These are phyloP conservation scores for Ceyx erithaca DNA, from an alignment of 2,797 vertebrate genomes.

Conservation along the genomic window DNA sequence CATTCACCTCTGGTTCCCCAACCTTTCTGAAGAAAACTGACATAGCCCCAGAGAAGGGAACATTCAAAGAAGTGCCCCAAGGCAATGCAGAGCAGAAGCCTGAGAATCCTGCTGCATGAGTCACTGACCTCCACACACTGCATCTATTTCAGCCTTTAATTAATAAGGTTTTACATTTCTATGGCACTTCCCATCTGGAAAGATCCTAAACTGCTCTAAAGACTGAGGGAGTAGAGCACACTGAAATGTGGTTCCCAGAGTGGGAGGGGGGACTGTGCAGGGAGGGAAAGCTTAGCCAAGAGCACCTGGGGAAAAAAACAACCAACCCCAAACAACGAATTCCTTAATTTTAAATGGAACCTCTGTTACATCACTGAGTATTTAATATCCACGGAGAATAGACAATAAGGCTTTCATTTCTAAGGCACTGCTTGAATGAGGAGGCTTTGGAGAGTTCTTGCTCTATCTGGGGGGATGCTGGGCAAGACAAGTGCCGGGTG, in stretches of 20 bases:
- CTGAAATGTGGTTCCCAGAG: neutral
- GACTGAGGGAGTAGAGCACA: neutral
- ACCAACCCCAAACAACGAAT: neutral
- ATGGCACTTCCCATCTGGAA: slow-evolving; percentile 41
- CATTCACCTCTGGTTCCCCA: slow-evolving; percentile 33
- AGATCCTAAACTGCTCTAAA: slow-evolving; percentile 1
- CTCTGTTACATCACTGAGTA: neutral
- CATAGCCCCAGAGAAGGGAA: slow-evolving; percentile 48
- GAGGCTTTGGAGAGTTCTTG: neutral
- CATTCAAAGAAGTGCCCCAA: slow-evolving; percentile 13
- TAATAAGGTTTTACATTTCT: slow-evolving; percentile 56
- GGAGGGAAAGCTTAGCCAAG: neutral
- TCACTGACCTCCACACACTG: slow-evolving; percentile 60
- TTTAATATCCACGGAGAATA: neutral
- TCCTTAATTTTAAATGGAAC: neutral
- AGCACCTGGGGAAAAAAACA: neutral
- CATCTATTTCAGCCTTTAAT: slow-evolving; percentile 58
- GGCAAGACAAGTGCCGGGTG: neutral
- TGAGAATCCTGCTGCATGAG: slow-evolving; percentile 56
- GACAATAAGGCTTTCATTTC: slow-evolving; percentile 13
- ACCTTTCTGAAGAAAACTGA: slow-evolving; percentile 57
- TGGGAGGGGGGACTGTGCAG: neutral
- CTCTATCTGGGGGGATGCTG: neutral
- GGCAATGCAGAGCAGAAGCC: slow-evolving; percentile 50
- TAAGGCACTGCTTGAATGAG: neutral